phyloP scores from a whole-genome alignment of 1,140 invertebrate genomes.

The Colletes gigas region DNA sequence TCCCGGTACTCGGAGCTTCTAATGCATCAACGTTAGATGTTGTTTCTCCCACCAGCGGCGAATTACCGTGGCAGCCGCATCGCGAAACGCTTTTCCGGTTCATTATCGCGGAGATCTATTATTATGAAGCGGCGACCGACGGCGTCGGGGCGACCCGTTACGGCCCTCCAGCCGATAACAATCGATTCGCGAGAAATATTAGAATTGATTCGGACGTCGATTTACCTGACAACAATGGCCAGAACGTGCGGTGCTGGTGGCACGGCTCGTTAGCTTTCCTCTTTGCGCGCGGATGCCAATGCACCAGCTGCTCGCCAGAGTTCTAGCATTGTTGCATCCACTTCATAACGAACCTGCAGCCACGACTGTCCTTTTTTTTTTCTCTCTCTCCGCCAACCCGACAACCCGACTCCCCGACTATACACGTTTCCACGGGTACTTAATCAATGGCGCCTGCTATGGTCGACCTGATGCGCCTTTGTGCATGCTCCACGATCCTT shows the following conservation, averaged over 20 bases:
- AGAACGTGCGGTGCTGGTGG: slow-evolving; percentile 36
- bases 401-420: neutral
- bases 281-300: slow-evolving; percentile 28
- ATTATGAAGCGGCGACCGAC: slow-evolving; percentile 25
- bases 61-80: slow-evolving; percentile 35
- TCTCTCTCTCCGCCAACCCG: too few species aligned
- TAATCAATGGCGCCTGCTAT: neutral
- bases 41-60: neutral
- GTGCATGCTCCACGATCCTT: slow-evolving; percentile 2
- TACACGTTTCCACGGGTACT: neutral
- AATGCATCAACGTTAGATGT: slow-evolving; percentile 25
- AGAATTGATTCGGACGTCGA: slow-evolving; percentile 53
- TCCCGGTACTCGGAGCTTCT: neutral
- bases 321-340: slow-evolving; percentile 1
- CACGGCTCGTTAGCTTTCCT: slow-evolving; percentile 51
- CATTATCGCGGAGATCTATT: slow-evolving; percentile 50
- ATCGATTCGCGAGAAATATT: slow-evolving; percentile 55
- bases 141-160: slow-evolving; percentile 1
- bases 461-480: slow-evolving; percentile 9
- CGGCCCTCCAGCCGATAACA: slow-evolving; percentile 29
- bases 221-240: slow-evolving; percentile 49
- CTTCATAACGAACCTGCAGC: slow-evolving; percentile 17
- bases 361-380: neutral
- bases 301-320: neutral
- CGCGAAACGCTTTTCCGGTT: slow-evolving; percentile 46